These are phyloP conservation scores for Drosophila parabipectinata DNA, from an alignment of 1,140 invertebrate genomes.

Conservation along the genomic window DNA sequence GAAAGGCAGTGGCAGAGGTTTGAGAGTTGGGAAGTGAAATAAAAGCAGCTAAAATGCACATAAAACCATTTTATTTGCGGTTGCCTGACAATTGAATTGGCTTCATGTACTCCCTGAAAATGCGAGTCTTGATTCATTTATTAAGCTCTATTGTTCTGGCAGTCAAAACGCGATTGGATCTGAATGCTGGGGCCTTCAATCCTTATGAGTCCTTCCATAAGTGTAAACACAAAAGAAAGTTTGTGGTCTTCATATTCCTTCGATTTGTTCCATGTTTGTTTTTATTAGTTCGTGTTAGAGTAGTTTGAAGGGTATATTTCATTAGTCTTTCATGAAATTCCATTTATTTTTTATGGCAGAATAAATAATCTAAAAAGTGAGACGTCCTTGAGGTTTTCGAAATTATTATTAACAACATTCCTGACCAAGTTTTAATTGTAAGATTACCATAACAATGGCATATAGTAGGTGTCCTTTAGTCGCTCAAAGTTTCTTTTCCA, in stretches of 20 bases:
- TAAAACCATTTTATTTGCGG: constrained; percentile 65
- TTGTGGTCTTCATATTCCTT: neutral
- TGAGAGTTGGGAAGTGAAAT: constrained; percentile 6
- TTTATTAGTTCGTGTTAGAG: neutral
- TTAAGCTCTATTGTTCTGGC: constrained; percentile 40
- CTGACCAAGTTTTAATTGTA: neutral
- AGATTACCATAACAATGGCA: neutral
- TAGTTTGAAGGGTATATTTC: neutral
- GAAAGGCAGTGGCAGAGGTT: constrained; percentile 7
- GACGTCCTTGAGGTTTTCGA: no score
- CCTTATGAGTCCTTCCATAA: neutral
- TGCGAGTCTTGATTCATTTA: constrained; percentile 38
- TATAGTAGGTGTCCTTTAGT: constrained; percentile 10
- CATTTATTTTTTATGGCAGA: no score
- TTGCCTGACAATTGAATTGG: constrained; percentile 69
- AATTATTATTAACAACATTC: no score
- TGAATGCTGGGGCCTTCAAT: constrained; percentile 1
- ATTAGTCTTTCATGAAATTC: neutral
- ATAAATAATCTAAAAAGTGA: no score
- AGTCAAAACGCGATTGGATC: constrained; percentile 28
- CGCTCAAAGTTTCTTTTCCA: neutral
- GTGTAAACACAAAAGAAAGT: constrained; percentile 9
- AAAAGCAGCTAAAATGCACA: constrained; percentile 41
- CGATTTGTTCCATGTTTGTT: neutral
- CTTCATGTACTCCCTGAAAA: constrained; percentile 46